Base-by-base conservation (phyloP, 2,797 vertebrate genomes). In the Pseudochromis fuscus region DNA sequence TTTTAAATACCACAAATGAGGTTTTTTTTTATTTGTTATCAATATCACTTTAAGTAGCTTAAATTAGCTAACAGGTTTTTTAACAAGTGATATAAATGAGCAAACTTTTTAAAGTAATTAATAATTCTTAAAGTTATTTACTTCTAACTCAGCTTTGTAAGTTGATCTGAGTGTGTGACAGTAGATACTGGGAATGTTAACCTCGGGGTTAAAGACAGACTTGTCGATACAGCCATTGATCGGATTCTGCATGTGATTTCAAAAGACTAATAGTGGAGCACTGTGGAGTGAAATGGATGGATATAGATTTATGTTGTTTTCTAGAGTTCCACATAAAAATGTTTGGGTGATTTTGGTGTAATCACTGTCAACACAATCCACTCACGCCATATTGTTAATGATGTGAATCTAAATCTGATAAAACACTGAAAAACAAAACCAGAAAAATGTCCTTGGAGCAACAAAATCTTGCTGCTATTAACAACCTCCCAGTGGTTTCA, bases 401-500 rank as follows among this genome's bases (percentile, higher is more conserved):
- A 25, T 9, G 7, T 31, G 4, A 25, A 55, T 4, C 50, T 4
- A 58, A 50, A 68, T 37, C n/a, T 15, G 55, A 45, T 40, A 5
- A 58, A 30, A 40, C 15, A 2, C 15, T 12, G 24, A 23, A 45
- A 23, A 24, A 48, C 48, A 68, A 59, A 23, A 38, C 4, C 48
- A 3, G 7, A 35, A 35, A 35, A 6, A 6, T 19, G n/a, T 7
- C 37, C 19, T 44, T 52, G 28, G 23, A 57, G 53, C 1, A 4
- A 63, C 38, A 55, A 68, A 48, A 59, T 31, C 21, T 19, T 27
- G 44, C 49, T 57, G 45, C 33, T 66, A 52, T 50, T 31, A 68
- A 75, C 58, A 79, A 71, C 46, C 60, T 79, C 61, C 48, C 58
- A 69, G 71, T 44, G 33, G 69, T 74, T 77, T 53, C 60, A 56